Evolutionary conservation across 2,888 invertebrate genomes (phyloP).

Genomic region (Lampropteryx suffumata): DNA sequence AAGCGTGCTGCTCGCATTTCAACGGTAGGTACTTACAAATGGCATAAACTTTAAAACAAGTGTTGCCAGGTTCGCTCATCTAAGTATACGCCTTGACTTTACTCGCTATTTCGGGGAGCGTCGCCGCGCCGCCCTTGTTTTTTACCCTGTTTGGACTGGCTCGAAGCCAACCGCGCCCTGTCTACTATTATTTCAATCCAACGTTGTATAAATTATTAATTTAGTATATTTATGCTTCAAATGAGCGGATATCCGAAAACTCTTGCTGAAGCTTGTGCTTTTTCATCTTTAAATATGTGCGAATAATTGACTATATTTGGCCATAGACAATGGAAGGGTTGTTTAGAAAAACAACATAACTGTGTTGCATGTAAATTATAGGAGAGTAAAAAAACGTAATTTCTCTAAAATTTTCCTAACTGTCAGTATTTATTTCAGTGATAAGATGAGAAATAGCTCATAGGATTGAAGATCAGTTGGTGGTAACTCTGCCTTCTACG

Average conservation of each 20-base stretch:
- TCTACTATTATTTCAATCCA: slow-evolving; percentile 53
- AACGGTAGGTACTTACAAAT: slow-evolving; percentile 12
- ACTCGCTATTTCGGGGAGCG: slow-evolving; percentile 79
- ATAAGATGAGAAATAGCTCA: too few species aligned
- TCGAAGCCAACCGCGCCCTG: slow-evolving; percentile 68
- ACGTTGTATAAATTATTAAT: slow-evolving; percentile 51
- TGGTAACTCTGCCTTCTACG: too few species aligned
- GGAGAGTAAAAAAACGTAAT: too few species aligned
- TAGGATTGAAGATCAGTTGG: too few species aligned
- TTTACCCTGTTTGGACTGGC: slow-evolving; percentile 81
- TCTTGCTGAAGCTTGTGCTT: not conserved
- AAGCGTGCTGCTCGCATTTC: slow-evolving; percentile 27
- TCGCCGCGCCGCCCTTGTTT: slow-evolving; percentile 70
- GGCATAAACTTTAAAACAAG: slow-evolving; percentile 39
- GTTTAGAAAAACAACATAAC: too few species aligned
- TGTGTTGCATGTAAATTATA: too few species aligned
- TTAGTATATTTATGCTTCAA: slow-evolving; percentile 45
- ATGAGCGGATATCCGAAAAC: not conserved
- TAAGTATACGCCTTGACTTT: slow-evolving; percentile 77
- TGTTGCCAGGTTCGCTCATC: slow-evolving; percentile 45
- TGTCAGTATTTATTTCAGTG: too few species aligned
- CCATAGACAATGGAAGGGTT: too few species aligned
- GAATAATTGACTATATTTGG: too few species aligned
- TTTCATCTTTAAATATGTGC: not conserved
- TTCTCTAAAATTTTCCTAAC: too few species aligned